Evolutionary conservation across 2,888 invertebrate species (phyloP), one percentile per base, ranked within the genome.

Genomic region (Plagiodera versicolora): DNA sequence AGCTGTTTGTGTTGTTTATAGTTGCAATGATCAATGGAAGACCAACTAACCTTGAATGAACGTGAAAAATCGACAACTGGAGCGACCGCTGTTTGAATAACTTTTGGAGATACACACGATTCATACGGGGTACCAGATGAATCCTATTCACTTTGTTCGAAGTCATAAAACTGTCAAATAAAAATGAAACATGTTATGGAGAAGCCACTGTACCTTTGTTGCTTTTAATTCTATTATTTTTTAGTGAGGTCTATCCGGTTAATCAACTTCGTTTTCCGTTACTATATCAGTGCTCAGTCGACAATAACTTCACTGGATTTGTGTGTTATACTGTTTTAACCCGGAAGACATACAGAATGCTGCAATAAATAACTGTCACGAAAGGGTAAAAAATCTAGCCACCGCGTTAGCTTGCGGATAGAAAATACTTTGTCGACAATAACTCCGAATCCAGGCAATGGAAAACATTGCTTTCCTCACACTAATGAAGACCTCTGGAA

Each of bases 121-220:
- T 24, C 24, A 56, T 48, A 57, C 52, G 32, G 53, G 44, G 44
- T 18, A 24, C 28, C n/a, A 50, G 48, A 53, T 46, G 46, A 30
- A 56, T 32, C 50, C 51, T 58, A 60, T 56, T 60, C 56, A 56
- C 52, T 60, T 60, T 60, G 52, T 53, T 57, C 35, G 14, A 49
- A 57, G 56, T 61, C 57, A 53, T 61, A 61, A 61, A 61, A 61
- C 56, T 61, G 60, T 61, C 60, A 61, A 61, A 61, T 57, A 53
- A 61, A 61, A 56, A 56, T 56, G 56, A 56, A 61, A 49, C 39
- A 61, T 56, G 56, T 18, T 48, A 44, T 19, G 51, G 16, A 56
- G 47, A 53, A 24, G 53, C 53, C 48, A 58, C 53, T 58, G 32
- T 61, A 56, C 60, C 56, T 61, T 61, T 61, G 60, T 57, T 53